These are phyloP conservation scores for Mastomys coucha DNA, from an alignment of 2,113 vertebrate genomes.

Conservation along the genomic window DNA sequence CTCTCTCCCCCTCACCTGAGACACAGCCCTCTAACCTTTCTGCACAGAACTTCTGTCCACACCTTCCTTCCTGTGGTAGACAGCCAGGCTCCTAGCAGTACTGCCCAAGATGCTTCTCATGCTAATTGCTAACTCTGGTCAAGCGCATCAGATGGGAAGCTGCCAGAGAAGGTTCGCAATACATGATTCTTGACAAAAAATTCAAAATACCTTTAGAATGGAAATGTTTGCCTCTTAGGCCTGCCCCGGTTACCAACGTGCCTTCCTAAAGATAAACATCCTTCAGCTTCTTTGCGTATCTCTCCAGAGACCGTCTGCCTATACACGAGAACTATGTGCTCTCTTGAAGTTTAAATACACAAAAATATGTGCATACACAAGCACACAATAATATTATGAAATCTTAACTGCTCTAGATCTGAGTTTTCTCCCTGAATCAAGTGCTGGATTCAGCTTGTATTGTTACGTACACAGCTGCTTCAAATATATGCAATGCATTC, in stretches of 20 bases:
- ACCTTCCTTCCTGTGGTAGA: background rate
- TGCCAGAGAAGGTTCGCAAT: background rate
- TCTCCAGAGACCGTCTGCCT: background rate
- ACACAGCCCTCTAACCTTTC: background rate
- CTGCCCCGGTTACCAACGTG: background rate
- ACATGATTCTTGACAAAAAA: background rate
- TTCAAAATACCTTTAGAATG: constrained; percentile 46
- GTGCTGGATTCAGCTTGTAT: background rate
- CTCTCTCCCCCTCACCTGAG: background rate
- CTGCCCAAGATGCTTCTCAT: background rate
- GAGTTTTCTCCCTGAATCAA: background rate
- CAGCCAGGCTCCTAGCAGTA: fast-evolving
- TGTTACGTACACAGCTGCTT: background rate
- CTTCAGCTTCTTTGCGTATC: background rate
- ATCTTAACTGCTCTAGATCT: background rate
- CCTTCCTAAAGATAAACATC: background rate
- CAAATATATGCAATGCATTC: background rate
- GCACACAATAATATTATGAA: background rate
- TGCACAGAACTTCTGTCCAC: background rate
- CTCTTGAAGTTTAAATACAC: background rate
- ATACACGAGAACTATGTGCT: background rate
- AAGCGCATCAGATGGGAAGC: constrained; percentile 1
- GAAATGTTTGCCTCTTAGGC: background rate
- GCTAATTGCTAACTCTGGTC: background rate
- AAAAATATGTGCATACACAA: background rate